Evolutionary conservation across 2,888 invertebrate genomes (phyloP).

Genomic region (Diloba caeruleocephala): DNA sequence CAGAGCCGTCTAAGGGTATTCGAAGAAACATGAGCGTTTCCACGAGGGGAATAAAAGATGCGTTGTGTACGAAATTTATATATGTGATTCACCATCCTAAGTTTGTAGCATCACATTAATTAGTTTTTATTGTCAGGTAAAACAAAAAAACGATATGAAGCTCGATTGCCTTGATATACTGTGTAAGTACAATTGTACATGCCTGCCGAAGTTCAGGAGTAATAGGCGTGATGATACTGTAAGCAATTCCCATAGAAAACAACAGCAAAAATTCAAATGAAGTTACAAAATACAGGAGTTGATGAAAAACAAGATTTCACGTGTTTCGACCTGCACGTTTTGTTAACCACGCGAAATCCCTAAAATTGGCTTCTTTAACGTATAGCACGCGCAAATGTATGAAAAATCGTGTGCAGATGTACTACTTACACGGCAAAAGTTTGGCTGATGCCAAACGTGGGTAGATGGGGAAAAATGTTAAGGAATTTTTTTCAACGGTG

Average conservation of each 20-base stretch:
- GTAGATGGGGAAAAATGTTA: constrained; percentile 24
- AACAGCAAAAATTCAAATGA: constrained; percentile 9
- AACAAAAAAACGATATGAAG: no score
- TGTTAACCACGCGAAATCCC: constrained; percentile 57
- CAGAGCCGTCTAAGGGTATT: no score
- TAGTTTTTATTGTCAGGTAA: no score
- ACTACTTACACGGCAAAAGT: constrained; percentile 56
- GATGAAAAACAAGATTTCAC: constrained; percentile 40
- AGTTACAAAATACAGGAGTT: constrained; percentile 37
- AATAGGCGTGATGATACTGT: neutral
- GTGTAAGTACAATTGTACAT: neutral
- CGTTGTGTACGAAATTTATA: no score
- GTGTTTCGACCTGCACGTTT: constrained; percentile 51
- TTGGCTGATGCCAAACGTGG: constrained; percentile 37
- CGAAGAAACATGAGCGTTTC: no score
- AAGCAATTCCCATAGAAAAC: neutral
- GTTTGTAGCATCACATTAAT: no score
- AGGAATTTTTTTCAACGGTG: constrained; percentile 32
- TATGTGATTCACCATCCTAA: no score
- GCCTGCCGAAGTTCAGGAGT: neutral
- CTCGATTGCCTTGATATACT: no score
- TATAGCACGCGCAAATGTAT: constrained; percentile 60
- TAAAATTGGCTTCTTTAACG: constrained; percentile 70
- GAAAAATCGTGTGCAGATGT: constrained; percentile 57
- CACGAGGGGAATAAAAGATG: no score